These are phyloP conservation scores for Pagetopsis macropterus DNA, from an alignment of 2,797 vertebrate genomes.

Conservation along the genomic window DNA sequence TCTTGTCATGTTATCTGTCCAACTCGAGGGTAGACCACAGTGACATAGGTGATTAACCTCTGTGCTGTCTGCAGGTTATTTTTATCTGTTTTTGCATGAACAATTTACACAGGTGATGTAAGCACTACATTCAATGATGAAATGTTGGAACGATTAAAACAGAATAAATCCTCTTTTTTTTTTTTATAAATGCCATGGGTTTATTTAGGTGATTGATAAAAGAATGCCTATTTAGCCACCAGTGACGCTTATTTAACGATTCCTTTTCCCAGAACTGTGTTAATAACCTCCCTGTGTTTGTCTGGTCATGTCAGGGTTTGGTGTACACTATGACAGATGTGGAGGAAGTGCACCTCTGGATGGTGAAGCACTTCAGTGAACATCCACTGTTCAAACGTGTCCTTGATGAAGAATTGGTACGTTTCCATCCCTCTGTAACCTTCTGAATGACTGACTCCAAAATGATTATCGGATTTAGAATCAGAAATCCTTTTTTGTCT, in stretches of 20 bases:
- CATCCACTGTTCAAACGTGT: slow-evolving; percentile 90
- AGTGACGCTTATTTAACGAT: neutral
- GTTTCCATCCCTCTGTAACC: slow-evolving; percentile 7
- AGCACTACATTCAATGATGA: slow-evolving; percentile 20
- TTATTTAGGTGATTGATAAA: neutral
- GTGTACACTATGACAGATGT: slow-evolving; percentile 94
- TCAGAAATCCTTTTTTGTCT: too few relatives aligned
- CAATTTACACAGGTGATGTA: slow-evolving; percentile 53
- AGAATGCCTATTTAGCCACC: neutral
- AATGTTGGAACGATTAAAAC: slow-evolving; percentile 13
- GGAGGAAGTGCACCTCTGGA: slow-evolving; percentile 91
- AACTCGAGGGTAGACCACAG: slow-evolving; percentile 70
- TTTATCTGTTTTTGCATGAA: slow-evolving; percentile 56
- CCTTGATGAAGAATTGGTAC: slow-evolving; percentile 87
- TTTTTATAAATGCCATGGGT: neutral
- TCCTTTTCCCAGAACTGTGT: slow-evolving; percentile 30
- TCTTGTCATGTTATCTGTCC: slow-evolving; percentile 74
- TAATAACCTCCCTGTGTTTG: slow-evolving; percentile 46
- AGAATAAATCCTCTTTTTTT: neutral
- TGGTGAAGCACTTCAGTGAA: slow-evolving; percentile 90
- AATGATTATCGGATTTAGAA: too few relatives aligned
- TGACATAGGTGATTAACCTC: slow-evolving; percentile 75
- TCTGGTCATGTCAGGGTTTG: slow-evolving; percentile 83
- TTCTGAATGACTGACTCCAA: too few relatives aligned
- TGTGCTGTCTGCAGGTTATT: slow-evolving; percentile 75